A percentile compares a stretch with the other conserved stretches of the same genome.
Conservation (phyloP, 2,888 invertebrate species). For the Poecilobothrus nobilitatus region DNA sequence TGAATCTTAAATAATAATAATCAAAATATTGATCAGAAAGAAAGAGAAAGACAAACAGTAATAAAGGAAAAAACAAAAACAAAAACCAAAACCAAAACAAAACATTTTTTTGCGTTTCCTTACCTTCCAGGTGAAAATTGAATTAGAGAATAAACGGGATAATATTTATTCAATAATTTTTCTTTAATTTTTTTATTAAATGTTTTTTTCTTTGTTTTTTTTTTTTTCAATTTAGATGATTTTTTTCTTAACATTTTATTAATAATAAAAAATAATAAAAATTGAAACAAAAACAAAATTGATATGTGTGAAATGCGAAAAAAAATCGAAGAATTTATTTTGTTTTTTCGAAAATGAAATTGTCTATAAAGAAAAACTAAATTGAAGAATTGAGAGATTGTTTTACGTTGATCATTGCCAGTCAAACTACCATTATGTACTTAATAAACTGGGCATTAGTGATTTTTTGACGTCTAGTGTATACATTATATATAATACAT, state of each 20-base stretch:
- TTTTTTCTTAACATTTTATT: neutral
- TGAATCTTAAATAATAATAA: neutral
- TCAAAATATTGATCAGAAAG: too few species aligned
- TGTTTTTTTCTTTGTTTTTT: too few species aligned
- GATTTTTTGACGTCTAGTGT: too few species aligned
- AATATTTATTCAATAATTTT: neutral
- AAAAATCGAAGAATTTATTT: neutral
- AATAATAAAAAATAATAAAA: neutral
- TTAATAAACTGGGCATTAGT: too few species aligned
- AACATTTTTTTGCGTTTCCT: neutral
- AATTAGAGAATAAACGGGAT: conserved; percentile 2
- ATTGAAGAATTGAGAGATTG: too few species aligned
- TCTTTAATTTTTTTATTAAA: too few species aligned
- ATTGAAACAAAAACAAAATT: neutral
- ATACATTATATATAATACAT: too few species aligned
- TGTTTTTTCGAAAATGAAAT: too few species aligned
- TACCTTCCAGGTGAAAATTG: conserved; percentile 1
- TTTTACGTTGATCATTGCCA: too few species aligned
- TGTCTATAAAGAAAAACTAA: too few species aligned
- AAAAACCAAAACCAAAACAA: neutral
- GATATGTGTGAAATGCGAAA: neutral
- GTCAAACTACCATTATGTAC: too few species aligned
- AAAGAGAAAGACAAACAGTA: neutral
- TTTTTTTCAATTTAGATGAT: neutral
- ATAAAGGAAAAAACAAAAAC: neutral